Evolutionary conservation across 1,140 invertebrate genomes (phyloP), one percentile per base, ranked within the genome.

Genomic region (Halyomorpha halys): DNA sequence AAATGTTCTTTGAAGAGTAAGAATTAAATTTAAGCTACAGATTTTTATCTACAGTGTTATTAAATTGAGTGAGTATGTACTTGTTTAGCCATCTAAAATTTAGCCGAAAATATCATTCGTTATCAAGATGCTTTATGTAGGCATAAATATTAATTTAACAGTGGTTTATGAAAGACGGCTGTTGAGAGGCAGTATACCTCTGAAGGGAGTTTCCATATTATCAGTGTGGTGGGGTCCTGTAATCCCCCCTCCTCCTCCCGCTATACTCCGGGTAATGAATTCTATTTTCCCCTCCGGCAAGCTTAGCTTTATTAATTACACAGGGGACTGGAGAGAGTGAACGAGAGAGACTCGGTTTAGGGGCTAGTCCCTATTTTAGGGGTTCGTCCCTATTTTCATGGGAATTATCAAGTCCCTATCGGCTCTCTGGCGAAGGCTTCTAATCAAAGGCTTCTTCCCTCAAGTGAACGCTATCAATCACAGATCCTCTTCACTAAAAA

Each of bases 291-390:
- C 64, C 64, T 65, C 60, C 60, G 64, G 64, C 64, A 56, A 56
- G 64, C 64, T 65, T 62, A 65, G 64, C 64, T 65, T 65, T 65
- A 65, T 65, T 65, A 65, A 65, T 65, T 65, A 65, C 64, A 56
- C 25, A 49, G 53, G 47, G 64, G 16, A 14, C 59, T 16, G n/a
- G 18, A 23, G 53, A 21, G 53, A 25, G 47, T 19, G 47, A 59
- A n/a, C n/a, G 54, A 59, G 54, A 59, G 18, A 53, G 49, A 25
- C 19, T 21, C 19, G 25, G 54, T 18, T n/a, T 59, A 44, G 59
- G 25, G 34, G 59, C 34, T 39, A 39, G 34, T 39, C 34, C 34
- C 34, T 39, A 39, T 39, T 39, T 39, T 39, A 60, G 59, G 30
- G 21, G 59, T 34, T 44, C 25, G 25, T 23, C 53, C 23, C 53